These are phyloP conservation scores for Drosophila nasuta DNA, from an alignment of 1,140 invertebrate species.

Conservation along the genomic window DNA sequence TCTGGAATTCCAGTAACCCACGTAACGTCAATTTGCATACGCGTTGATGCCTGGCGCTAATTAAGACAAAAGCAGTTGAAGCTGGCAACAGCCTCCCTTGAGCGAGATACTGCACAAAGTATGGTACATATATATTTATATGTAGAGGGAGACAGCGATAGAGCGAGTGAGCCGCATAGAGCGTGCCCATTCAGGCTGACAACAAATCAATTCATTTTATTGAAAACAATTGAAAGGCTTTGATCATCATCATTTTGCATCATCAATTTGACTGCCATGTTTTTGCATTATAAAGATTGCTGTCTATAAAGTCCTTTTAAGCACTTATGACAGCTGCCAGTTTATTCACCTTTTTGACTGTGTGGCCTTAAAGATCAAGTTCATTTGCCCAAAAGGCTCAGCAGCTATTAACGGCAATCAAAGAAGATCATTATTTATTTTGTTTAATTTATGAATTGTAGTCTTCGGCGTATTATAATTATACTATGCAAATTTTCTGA, in stretches of 20 bases:
- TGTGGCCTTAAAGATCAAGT: conserved; percentile 17
- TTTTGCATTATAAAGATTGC: conserved; percentile 14
- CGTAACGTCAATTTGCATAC: conserved; percentile 78
- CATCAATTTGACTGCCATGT: conserved; percentile 30
- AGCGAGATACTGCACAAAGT: neutral
- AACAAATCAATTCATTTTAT: conserved; percentile 81
- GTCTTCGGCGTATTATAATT: neutral
- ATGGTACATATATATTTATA: neutral
- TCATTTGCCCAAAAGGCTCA: conserved; percentile 12
- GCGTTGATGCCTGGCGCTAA: conserved; percentile 54
- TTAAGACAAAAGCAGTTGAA: conserved; percentile 57
- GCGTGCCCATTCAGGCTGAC: conserved; percentile 47
- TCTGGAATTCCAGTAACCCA: conserved; percentile 71
- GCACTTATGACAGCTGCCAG: conserved; percentile 25
- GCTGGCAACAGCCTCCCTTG: conserved; percentile 51
- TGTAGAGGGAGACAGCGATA: conserved; percentile 7
- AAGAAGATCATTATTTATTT: neutral
- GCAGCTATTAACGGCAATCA: neutral
- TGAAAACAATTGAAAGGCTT: conserved; percentile 74
- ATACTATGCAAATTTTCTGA: neutral
- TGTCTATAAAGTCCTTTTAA: conserved; percentile 32
- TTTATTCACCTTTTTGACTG: conserved; percentile 23
- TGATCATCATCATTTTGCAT: conserved; percentile 20
- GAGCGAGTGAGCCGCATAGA: neutral
- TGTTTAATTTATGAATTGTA: no score